phyloP scores from a whole-genome alignment of 2,888 invertebrate genomes.

The Paralinhomoeus sp. region DNA sequence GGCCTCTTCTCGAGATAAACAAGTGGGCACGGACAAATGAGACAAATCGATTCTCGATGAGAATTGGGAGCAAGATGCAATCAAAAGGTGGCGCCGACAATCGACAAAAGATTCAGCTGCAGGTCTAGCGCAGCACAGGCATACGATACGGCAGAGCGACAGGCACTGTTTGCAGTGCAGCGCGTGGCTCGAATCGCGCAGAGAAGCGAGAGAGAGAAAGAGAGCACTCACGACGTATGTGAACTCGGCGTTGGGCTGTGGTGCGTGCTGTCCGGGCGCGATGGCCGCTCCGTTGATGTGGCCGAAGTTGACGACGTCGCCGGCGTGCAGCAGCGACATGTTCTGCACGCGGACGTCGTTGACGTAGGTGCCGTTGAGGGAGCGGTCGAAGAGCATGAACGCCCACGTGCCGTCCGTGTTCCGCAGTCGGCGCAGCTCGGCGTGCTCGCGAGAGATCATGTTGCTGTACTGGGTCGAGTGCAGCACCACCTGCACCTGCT shows the following conservation, averaged over 20 bases:
- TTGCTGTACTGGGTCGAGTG: constrained; percentile 25
- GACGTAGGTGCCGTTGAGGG: constrained; percentile 31
- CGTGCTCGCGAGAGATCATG: constrained; percentile 28
- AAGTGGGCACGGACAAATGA: too few relatives aligned
- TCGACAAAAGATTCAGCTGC: too few relatives aligned
- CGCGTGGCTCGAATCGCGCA: too few relatives aligned
- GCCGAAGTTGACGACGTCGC: constrained; percentile 30
- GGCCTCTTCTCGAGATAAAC: too few relatives aligned
- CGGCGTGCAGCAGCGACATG: constrained; percentile 17
- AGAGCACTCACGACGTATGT: constrained; percentile 23
- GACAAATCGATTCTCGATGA: too few relatives aligned
- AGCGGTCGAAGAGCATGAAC: constrained; percentile 25
- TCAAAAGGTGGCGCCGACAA: too few relatives aligned
- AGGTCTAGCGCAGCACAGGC: too few relatives aligned
- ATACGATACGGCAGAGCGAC: too few relatives aligned
- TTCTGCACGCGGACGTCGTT: constrained; percentile 26
- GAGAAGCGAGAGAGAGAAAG: too few relatives aligned
- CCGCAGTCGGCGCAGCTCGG: constrained; percentile 18
- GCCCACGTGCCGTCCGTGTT: constrained; percentile 17
- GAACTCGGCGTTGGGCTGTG: constrained; percentile 25
- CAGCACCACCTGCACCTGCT: constrained; percentile 18
- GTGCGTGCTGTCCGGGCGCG: constrained; percentile 22
- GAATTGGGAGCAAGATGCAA: too few relatives aligned
- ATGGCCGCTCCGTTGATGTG: constrained; percentile 29
- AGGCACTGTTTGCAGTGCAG: too few relatives aligned